Conservation (phyloP, 1,140 invertebrate species). For the Melipona quadrifasciata region DNA sequence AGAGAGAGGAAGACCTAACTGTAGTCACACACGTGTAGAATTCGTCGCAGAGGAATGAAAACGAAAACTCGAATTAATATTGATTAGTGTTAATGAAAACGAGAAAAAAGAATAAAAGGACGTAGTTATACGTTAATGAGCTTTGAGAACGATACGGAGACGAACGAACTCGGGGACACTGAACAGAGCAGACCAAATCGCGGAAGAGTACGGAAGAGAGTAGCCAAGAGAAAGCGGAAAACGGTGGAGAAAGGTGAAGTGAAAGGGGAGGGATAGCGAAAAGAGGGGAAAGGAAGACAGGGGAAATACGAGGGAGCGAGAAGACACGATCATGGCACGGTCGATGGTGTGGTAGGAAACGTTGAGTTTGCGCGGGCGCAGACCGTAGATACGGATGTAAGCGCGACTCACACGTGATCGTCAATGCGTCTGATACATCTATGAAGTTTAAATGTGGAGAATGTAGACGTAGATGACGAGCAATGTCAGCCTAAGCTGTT, state of each 20-base stretch:
- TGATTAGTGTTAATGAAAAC: not conserved
- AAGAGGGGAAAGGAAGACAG: not conserved
- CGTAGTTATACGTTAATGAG: too few relatives aligned
- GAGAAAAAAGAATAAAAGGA: too few relatives aligned
- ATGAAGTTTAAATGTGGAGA: not conserved
- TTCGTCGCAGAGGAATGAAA: too few relatives aligned
- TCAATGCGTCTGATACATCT: not conserved
- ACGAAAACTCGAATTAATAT: too few relatives aligned
- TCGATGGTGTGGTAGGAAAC: constrained; percentile 10
- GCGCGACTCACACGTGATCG: not conserved
- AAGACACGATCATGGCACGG: not conserved
- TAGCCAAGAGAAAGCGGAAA: constrained; percentile 19
- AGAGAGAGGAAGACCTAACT: not conserved
- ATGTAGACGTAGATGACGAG: constrained; percentile 55
- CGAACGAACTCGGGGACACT: not conserved
- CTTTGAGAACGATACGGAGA: not conserved
- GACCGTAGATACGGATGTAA: too few relatives aligned
- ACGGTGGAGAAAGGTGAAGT: not conserved
- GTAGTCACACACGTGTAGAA: not conserved
- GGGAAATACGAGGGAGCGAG: not conserved
- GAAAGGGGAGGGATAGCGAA: not conserved
- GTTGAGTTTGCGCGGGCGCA: not conserved
- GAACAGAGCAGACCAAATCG: not conserved
- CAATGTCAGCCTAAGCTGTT: constrained; percentile 77
- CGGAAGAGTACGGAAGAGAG: not conserved